Evolutionary conservation across 2,113 vertebrate genomes (phyloP), one percentile per base, ranked within the genome.

Genomic region (Erpornis zantholeuca): DNA sequence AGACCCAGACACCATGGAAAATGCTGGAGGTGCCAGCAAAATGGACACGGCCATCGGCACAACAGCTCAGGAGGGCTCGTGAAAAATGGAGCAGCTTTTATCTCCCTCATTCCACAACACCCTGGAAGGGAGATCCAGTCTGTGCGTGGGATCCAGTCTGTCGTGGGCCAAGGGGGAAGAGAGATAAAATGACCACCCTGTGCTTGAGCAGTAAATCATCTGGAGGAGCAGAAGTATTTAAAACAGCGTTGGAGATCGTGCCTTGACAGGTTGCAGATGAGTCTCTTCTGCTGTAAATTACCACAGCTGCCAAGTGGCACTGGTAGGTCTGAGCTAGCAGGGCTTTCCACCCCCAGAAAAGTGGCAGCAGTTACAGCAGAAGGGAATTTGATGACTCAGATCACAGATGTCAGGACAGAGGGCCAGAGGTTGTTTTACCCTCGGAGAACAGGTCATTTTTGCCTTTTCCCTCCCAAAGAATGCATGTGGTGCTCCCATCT

Each of bases 181-280:
- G 92, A 68, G 81, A 78, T 61, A 69, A 94, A 96, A 94, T 33
- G 38, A 81, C 76, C 70, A 65, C 72, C 50, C 93, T 44, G 12
- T 82, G 90, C 76, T 53, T 31, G 69, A 87, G 66, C 57, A 86
- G 88, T 94, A 96, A 95, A 94, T 97, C 96, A 96, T 69, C 52
- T 53, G 76, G 45, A 84, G 40, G 71, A 93, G 69, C 73, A 86
- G 83, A 86, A 71, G 68, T 65, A 61, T 94, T 92, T 86, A 60
- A 17, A 52, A 50, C 42, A 61, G 61, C 72, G 91, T 2, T 69
- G 89, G 88, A 91, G 86, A 65, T 83, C 64, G 14, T 95, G 83
- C 86, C 94, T 77, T 73, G 82, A 91, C 86, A 72, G 35, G n/a
- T 45, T 52, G 64, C 86, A 78, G 72, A 60, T 3, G 53, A 96